Evolutionary conservation across 2,888 invertebrate species (phyloP), one percentile per base, ranked within the genome.

Genomic region (Abrostola tripartita): DNA sequence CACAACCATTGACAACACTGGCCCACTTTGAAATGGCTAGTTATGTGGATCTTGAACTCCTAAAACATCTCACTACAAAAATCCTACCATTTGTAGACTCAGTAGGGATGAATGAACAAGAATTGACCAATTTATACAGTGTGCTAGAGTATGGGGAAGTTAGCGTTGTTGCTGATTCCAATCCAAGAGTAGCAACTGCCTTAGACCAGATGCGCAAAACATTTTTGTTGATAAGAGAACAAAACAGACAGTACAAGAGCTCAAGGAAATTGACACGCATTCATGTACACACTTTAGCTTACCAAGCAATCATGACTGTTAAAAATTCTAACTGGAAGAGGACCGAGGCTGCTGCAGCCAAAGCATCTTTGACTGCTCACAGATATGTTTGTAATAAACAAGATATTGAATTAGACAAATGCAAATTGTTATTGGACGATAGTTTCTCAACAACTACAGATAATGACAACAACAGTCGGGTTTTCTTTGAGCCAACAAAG

Each of bases 1-100:
- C 93, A 9, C 96, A 96, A 74, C 93, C 96, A 0, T 62, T 82
- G 10, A 88, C 94, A 8, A 97, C 97, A 4, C 90, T 96, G 73
- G 95, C 97, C 52, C 98, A 98, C 86, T 98, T 98, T 86, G 98
- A 98, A 89, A 97, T 98, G 97, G 98, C 98, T 5, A 98, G 98
- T 54, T 98, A 97, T 81, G 96, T 97, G 0, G 98, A 98, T 83
- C 93, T 96, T 58, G 94, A 95, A 51, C 91, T 98, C 9, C 88
- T 98, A 9, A 91, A 95, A 60, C 96, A 97, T 52, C 88, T 98
- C 0, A 95, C 96, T 0, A 94, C 96, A 5, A 94, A 95, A 76
- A 95, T 98, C 0, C 92, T 98, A 68, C 97, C 97, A 0, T 96
- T 95, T 82, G 95, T 97, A 0, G 97, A 98, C 85, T 98, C 98